Percentiles rank a stretch among this genome's conserved stretches.
phyloP scores from a whole-genome alignment of 2,797 vertebrate species.

The Pseudochirops cupreus region DNA sequence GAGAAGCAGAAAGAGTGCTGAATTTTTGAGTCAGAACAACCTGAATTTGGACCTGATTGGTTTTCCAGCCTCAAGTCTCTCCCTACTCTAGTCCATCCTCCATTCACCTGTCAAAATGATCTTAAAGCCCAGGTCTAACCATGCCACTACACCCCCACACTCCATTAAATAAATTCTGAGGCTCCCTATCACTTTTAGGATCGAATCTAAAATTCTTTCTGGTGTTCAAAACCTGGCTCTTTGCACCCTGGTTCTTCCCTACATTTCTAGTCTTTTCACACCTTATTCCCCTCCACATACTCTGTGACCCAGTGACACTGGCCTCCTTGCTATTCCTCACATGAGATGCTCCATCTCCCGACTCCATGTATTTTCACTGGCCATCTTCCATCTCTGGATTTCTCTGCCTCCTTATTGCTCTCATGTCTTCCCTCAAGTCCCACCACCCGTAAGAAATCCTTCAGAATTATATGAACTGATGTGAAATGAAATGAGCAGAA shows the following conservation, averaged over 20 bases:
- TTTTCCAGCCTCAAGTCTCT: not conserved
- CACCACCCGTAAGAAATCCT: not conserved
- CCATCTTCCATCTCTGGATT: not conserved
- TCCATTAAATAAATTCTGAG: not conserved
- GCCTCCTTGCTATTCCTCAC: not conserved
- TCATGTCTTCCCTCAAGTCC: not conserved
- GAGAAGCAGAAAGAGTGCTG: not conserved
- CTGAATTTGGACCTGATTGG: not conserved
- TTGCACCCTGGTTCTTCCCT: not conserved
- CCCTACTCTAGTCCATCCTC: not conserved
- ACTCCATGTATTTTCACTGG: not conserved
- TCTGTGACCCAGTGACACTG: not conserved
- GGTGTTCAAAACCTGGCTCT: not conserved
- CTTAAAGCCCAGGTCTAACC: not conserved
- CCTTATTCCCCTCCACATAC: not conserved
- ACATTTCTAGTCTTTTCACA: not conserved
- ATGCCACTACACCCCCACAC: not conserved
- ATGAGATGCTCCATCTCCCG: not conserved
- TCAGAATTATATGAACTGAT: not conserved
- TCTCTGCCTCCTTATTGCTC: not conserved
- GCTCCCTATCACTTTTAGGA: not conserved
- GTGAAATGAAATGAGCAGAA: not conserved
- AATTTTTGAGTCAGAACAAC: not conserved
- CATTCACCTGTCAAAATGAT: not conserved
- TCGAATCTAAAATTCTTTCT: not conserved